Percentiles rank a stretch among this genome's conserved stretches.
Conservation (phyloP, 1,140 invertebrate genomes). For the Caenorhabditis briggsae region DNA sequence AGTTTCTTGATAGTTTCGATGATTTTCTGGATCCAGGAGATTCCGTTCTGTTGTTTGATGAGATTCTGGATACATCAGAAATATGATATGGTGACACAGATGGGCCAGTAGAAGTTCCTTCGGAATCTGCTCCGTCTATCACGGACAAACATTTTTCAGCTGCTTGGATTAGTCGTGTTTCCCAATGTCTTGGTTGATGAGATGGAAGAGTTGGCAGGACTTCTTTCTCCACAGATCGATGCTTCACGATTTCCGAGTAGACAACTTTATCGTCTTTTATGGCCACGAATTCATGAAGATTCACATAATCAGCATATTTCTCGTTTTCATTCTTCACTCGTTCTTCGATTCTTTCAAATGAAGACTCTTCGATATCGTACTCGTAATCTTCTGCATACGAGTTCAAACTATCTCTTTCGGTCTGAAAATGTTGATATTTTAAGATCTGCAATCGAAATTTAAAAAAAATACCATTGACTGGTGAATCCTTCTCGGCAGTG, state of each 20-base stretch:
- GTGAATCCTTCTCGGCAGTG: slow-evolving; percentile 59
- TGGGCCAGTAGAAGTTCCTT: slow-evolving; percentile 57
- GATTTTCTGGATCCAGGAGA: slow-evolving; percentile 54
- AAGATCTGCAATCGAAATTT: not conserved
- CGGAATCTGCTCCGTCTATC: slow-evolving; percentile 64
- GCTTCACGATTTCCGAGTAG: slow-evolving; percentile 65
- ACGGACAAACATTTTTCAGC: slow-evolving; percentile 73
- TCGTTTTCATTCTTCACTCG: slow-evolving; percentile 38
- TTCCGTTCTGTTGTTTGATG: slow-evolving; percentile 40
- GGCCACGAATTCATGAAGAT: slow-evolving; percentile 69
- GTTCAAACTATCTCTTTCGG: slow-evolving; percentile 71
- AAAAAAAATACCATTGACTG: not conserved
- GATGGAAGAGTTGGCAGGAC: slow-evolving; percentile 56
- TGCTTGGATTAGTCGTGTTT: slow-evolving; percentile 63
- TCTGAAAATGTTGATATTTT: slow-evolving; percentile 66
- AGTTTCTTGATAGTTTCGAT: slow-evolving; percentile 39
- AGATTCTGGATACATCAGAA: slow-evolving; percentile 47
- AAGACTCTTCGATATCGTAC: slow-evolving; percentile 71
- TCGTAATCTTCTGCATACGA: slow-evolving; percentile 72
- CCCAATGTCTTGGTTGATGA: slow-evolving; percentile 59
- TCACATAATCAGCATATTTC: slow-evolving; percentile 70
- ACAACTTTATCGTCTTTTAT: slow-evolving; percentile 66
- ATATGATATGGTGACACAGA: slow-evolving; percentile 61
- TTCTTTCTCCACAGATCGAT: slow-evolving; percentile 59
- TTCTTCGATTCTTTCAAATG: slow-evolving; percentile 25